These are phyloP conservation scores for Dolichomitus sp. DNA, from an alignment of 2,888 invertebrate species.

Conservation along the genomic window DNA sequence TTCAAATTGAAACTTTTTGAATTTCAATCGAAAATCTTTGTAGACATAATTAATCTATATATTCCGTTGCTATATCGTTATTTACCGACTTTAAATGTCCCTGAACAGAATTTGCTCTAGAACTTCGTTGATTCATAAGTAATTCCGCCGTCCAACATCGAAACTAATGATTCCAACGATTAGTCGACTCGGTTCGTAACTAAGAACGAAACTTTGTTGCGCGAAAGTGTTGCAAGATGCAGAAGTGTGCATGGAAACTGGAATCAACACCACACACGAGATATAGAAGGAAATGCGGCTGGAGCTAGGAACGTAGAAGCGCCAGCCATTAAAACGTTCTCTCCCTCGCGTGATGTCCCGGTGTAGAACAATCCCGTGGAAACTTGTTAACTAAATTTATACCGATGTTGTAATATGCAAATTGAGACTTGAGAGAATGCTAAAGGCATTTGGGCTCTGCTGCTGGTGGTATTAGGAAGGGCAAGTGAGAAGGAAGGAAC, in stretches of 20 bases:
- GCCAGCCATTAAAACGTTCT: conserved; percentile 26
- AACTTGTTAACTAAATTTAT: conserved; percentile 63
- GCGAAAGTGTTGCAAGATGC: not conserved
- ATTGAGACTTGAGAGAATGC: conserved; percentile 47
- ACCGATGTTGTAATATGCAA: conserved; percentile 65
- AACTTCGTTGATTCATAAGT: not conserved
- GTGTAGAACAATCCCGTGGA: conserved; percentile 37
- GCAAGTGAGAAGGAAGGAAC: conserved; percentile 24
- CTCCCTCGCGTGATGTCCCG: conserved; percentile 1
- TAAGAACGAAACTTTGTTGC: not conserved
- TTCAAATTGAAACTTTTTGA: not conserved
- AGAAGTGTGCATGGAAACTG: not conserved
- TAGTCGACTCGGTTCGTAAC: conserved; percentile 12
- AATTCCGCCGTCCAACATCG: not conserved
- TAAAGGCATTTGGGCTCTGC: conserved; percentile 10
- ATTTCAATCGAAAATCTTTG: not conserved
- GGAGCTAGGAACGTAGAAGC: not conserved
- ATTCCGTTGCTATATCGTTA: not conserved
- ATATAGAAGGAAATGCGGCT: conserved; percentile 4
- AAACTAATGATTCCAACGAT: conserved; percentile 4
- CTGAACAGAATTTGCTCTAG: not conserved
- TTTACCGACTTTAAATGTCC: not conserved
- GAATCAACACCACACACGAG: conserved; percentile 1
- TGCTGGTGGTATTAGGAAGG: conserved; percentile 7
- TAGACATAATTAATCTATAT: no score